phyloP scores from a whole-genome alignment of 2,888 invertebrate genomes.

The Ectropis crepuscularia region DNA sequence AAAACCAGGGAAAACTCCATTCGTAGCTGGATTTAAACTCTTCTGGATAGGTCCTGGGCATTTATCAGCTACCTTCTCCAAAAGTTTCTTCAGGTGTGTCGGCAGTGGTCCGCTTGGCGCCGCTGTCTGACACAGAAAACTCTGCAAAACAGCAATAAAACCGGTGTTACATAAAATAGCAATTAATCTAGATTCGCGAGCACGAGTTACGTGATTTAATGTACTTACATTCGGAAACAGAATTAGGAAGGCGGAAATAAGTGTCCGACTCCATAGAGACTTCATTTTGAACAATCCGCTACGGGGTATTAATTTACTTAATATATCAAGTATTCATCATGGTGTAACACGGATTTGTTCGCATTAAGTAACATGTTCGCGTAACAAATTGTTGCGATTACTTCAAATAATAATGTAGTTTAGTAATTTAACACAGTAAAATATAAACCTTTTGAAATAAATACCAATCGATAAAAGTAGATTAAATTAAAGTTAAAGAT shows the following conservation, averaged over 20 bases:
- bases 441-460: conserved; percentile 20
- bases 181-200: conserved; percentile 22
- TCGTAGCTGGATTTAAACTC: too few relatives aligned
- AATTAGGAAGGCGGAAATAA: conserved; percentile 48
- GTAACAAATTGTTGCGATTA: conserved; percentile 49
- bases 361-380: conserved; percentile 56
- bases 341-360: conserved; percentile 55
- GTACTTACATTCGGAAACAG: conserved; percentile 57
- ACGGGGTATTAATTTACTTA: conserved; percentile 58
- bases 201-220: conserved; percentile 34
- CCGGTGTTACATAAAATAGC: conserved; percentile 30
- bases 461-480: background rate
- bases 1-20: too few relatives aligned
- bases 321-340: conserved; percentile 54
- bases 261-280: conserved; percentile 53
- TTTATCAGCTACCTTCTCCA: background rate
- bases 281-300: conserved; percentile 62
- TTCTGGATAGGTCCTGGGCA: too few relatives aligned
- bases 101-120: conserved; percentile 26
- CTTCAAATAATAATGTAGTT: conserved; percentile 37
- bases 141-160: conserved; percentile 46
- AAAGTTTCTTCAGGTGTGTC: conserved; percentile 24
- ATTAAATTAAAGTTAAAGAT: background rate
- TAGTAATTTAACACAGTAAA: conserved; percentile 32
- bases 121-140: conserved; percentile 35